Conservation (phyloP, 2,797 vertebrate species). For the Melanotaenia maccullochi region DNA sequence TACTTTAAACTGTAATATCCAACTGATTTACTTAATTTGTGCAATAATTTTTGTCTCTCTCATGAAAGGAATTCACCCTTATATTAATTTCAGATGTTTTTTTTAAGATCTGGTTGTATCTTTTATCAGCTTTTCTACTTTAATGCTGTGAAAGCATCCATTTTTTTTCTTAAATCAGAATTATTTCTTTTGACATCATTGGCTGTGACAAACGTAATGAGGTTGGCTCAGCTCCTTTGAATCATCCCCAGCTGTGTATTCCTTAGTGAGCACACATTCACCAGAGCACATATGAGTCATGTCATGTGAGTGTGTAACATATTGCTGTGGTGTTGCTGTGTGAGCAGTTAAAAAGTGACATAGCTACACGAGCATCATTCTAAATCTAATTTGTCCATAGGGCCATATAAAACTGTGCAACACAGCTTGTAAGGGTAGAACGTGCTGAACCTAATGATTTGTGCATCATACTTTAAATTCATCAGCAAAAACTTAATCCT, state of each 20-base stretch:
- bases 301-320: background rate
- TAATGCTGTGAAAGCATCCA: background rate
- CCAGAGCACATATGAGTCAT: slow-evolving; percentile 12
- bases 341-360: background rate
- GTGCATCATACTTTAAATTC: slow-evolving; percentile 42
- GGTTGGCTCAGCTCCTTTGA: slow-evolving; percentile 32
- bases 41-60: background rate
- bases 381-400: background rate
- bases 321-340: background rate
- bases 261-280: background rate
- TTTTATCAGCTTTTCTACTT: background rate
- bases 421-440: slow-evolving; percentile 1
- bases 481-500: slow-evolving; percentile 62
- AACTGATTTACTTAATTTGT: background rate
- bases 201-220: slow-evolving; percentile 40
- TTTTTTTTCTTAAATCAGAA: background rate
- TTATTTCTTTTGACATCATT: slow-evolving; percentile 37
- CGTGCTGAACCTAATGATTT: slow-evolving; percentile 39
- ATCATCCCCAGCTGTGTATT: slow-evolving; percentile 40
- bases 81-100: background rate
- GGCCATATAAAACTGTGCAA: background rate
- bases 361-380: background rate
- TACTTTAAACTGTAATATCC: background rate
- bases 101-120: background rate
- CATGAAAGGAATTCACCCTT: background rate